Percentiles rank a stretch among this genome's conserved stretches.
Evolutionary conservation across 2,888 invertebrate genomes (phyloP).

Genomic region (Eupithecia vulgata): DNA sequence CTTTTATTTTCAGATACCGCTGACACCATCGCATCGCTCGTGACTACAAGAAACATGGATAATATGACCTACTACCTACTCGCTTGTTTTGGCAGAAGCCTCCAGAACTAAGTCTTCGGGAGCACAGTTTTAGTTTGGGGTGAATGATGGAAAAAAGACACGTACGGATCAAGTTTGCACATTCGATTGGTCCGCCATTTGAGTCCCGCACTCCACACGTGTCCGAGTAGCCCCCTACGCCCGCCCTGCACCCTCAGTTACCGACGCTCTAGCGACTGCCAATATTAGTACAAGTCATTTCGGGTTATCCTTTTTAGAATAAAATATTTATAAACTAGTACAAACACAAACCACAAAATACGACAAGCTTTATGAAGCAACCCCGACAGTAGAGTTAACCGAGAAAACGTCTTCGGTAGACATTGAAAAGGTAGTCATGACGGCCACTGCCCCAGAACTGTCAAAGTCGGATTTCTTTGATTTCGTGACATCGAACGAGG

Average conservation of each 20-base stretch:
- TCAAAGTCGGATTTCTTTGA: conserved; percentile 95
- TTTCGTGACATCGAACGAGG: conserved; percentile 92
- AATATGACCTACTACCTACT: conserved; percentile 48
- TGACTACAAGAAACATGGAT: conserved; percentile 59
- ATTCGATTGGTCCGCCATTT: conserved; percentile 81
- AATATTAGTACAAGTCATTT: conserved; percentile 83
- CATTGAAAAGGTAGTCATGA: conserved; percentile 90
- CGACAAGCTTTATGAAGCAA: conserved; percentile 64
- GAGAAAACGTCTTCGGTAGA: conserved; percentile 74
- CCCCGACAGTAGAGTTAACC: conserved; percentile 59
- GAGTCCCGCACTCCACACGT: conserved; percentile 64
- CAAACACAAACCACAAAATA: conserved; percentile 66
- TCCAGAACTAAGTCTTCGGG: conserved; percentile 62
- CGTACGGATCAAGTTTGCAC: conserved; percentile 81
- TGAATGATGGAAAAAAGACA: conserved; percentile 83
- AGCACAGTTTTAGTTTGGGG: conserved; percentile 66
- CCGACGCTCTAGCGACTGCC: conserved; percentile 82
- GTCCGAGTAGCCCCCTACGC: conserved; percentile 69
- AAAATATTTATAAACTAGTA: conserved; percentile 78
- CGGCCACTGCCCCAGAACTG: conserved; percentile 93
- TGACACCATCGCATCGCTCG: conserved; percentile 32
- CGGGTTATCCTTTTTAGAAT: conserved; percentile 79
- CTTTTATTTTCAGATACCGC: conserved; percentile 63
- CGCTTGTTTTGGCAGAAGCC: conserved; percentile 50
- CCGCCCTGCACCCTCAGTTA: conserved; percentile 73